These are phyloP conservation scores for Mycetomoellerius zeteki DNA, from an alignment of 1,140 invertebrate genomes.

Conservation along the genomic window DNA sequence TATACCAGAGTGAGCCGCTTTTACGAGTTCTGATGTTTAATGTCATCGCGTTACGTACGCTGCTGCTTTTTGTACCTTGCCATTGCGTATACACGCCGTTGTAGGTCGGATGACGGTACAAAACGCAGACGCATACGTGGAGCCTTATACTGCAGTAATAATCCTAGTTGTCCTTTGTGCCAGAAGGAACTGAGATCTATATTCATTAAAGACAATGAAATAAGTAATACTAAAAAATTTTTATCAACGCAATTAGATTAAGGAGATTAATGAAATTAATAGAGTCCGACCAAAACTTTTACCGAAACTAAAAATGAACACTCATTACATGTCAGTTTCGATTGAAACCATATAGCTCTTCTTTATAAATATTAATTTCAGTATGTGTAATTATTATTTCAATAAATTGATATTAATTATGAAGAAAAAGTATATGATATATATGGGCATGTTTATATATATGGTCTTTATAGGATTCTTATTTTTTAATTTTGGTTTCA, in stretches of 20 bases:
- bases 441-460: no score
- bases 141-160: neutral
- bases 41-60: constrained; percentile 31
- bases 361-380: no score
- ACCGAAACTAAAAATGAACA: no score
- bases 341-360: no score
- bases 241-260: neutral
- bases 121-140: neutral
- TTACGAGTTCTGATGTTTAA: constrained; percentile 58
- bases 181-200: neutral
- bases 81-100: constrained; percentile 7
- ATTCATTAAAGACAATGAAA: neutral
- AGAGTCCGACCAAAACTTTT: no score
- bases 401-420: no score
- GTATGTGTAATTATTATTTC: no score
- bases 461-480: no score
- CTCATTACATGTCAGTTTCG: no score
- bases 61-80: constrained; percentile 50
- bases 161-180: neutral
- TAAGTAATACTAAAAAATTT: neutral
- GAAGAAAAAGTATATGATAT: no score
- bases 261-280: neutral
- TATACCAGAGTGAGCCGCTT: constrained; percentile 32
- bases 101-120: constrained; percentile 1
- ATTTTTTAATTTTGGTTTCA: no score